A percentile compares a stretch with the other conserved stretches of the same genome.
Evolutionary conservation across 2,113 vertebrate genomes (phyloP).

Genomic region (Sceloporus undulatus): DNA sequence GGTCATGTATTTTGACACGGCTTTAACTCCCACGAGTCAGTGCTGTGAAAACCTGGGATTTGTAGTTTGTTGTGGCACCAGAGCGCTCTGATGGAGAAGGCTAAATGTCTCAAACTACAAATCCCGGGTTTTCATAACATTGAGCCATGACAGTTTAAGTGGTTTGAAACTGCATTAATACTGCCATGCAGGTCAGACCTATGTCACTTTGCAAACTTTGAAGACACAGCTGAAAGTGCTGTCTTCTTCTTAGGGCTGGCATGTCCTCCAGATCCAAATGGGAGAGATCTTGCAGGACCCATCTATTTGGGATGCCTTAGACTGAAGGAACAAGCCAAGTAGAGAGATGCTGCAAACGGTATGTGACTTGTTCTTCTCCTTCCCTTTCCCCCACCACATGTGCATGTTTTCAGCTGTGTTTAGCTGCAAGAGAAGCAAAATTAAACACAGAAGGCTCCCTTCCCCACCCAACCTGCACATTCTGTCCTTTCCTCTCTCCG

Average conservation of each 20-base stretch:
- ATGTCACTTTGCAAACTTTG: not conserved
- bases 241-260: not conserved
- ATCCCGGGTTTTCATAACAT: too few species aligned
- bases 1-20: too few species aligned
- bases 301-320: not conserved
- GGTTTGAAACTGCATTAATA: too few species aligned
- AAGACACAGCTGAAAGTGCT: not conserved
- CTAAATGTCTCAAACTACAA: too few species aligned
- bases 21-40: too few species aligned
- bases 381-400: not conserved
- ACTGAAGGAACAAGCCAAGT: not conserved
- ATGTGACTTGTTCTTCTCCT: not conserved
- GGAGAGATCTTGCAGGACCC: not conserved
- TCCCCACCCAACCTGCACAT: slow-evolving; percentile 43
- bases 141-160: too few species aligned
- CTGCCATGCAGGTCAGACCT: too few species aligned
- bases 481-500: slow-evolving; percentile 40
- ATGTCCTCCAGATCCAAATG: not conserved
- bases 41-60: too few species aligned
- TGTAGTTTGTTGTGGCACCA: too few species aligned
- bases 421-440: not conserved
- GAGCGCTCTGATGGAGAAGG: too few species aligned
- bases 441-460: not conserved
- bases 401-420: accelerated
- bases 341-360: not conserved